These are phyloP conservation scores for Nasonovia ribisnigri DNA, from an alignment of 2,888 invertebrate species.

Conservation along the genomic window DNA sequence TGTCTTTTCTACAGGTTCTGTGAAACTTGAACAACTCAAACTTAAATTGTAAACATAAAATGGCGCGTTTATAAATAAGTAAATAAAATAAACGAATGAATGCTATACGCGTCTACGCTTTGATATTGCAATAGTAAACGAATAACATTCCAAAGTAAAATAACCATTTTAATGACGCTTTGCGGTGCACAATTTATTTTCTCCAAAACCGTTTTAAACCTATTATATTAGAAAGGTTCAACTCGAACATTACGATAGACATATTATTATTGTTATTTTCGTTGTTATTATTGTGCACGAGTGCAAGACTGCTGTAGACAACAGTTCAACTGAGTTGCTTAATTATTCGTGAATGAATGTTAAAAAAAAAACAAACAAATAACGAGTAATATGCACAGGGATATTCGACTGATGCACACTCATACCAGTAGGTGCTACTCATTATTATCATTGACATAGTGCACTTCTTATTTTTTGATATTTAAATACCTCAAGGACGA, in stretches of 20 bases:
- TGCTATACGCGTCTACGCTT: neutral
- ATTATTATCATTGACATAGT: no score
- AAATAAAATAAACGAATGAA: no score
- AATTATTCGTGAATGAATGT: no score
- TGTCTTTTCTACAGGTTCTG: no score
- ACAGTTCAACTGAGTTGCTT: no score
- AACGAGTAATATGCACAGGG: neutral
- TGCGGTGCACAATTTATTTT: neutral
- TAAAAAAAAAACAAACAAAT: neutral
- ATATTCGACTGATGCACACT: neutral
- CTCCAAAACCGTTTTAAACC: neutral
- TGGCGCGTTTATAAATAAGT: no score
- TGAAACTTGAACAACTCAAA: no score
- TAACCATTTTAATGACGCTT: neutral
- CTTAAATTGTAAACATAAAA: no score
- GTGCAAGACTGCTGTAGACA: no score
- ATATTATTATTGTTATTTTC: neutral
- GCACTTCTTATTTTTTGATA: neutral
- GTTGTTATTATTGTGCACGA: neutral
- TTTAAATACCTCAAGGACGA: neutral
- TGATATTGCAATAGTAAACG: neutral
- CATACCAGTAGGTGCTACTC: neutral
- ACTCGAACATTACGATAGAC: neutral
- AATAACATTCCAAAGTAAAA: neutral
- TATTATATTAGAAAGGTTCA: neutral